These are phyloP conservation scores for Sthenelais limicola DNA, from an alignment of 2,888 invertebrate species.

Conservation along the genomic window DNA sequence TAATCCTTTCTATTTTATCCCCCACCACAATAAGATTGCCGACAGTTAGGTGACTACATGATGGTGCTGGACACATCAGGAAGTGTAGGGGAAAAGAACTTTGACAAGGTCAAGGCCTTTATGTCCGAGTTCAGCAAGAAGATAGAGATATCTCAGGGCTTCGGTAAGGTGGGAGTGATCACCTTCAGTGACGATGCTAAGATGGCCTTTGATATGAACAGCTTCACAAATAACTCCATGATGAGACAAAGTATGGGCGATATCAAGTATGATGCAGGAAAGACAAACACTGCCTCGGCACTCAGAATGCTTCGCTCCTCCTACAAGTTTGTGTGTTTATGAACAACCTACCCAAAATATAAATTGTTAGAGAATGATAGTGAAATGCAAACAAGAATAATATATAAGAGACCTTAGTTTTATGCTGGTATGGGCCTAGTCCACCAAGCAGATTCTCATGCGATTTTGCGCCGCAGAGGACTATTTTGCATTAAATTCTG, in stretches of 20 bases:
- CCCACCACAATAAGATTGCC: conserved; percentile 19
- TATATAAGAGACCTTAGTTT: too few species aligned
- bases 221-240: conserved; percentile 50
- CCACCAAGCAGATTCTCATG: too few species aligned
- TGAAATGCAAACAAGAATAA: too few species aligned
- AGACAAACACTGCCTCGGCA: conserved; percentile 65
- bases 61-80: conserved; percentile 51
- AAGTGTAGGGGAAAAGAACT: conserved; percentile 53
- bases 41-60: conserved; percentile 40
- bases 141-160: not conserved
- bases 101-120: conserved; percentile 59
- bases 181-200: conserved; percentile 61
- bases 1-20: too few species aligned
- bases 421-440: too few species aligned
- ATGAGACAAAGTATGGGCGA: conserved; percentile 55
- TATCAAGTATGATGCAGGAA: conserved; percentile 59
- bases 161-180: conserved; percentile 46
- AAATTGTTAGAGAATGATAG: too few species aligned
- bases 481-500: too few species aligned
- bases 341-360: too few species aligned
- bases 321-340: too few species aligned
- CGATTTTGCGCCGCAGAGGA: too few species aligned
- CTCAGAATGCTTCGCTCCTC: conserved; percentile 57
- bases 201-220: conserved; percentile 52
- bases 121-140: conserved; percentile 57